Evolutionary conservation across 2,797 vertebrate species (phyloP), one percentile per base, ranked within the genome.

Genomic region (Acestrorhynchus altus): DNA sequence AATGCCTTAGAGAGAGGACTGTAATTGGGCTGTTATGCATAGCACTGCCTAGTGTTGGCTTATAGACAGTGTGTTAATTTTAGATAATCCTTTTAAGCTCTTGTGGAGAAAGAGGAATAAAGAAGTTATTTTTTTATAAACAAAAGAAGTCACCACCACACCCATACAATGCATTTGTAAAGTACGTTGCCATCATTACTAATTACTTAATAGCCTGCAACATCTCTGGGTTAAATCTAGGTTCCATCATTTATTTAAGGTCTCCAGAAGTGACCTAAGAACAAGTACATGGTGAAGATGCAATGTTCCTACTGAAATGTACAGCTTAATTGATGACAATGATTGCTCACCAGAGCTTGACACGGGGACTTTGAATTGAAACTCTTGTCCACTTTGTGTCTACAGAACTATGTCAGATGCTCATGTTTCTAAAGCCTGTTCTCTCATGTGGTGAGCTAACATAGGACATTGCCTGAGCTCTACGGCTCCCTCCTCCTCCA

Each of bases 401-500:
- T 60, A 8, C 15, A 1, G 13, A 0, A 10, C 22, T 12, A 26
- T n/a, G 40, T 40, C 35, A 65, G n/a, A 65, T 46, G 9, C 35
- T 44, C n/a, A 28, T 18, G 7, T n/a, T 39, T 39, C 18, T 24
- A 54, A 31, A 54, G 2, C 16, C 10, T 51, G 54, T 40, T 8
- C 6, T n/a, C 24, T 28, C 28, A 31, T 66, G 11, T 8, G 22
- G 47, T 9, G 11, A 39, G 18, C 16, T 44, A 65, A 35, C 31
- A 35, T 66, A 9, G 18, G 54, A 72, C 18, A 46, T 74, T 1
- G 28, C 60, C 81, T 77, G 61, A 87, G 86, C 87, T 89, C 89
- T 90, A 92, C 89, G 90, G 89, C 86, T 77, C 90, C 92, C 82
- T 86, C 85, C 83, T 90, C 91, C 91, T 90, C 88, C 89, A 0